These are phyloP conservation scores for Hypolimnas misippus DNA, from an alignment of 2,888 invertebrate species.

Conservation along the genomic window DNA sequence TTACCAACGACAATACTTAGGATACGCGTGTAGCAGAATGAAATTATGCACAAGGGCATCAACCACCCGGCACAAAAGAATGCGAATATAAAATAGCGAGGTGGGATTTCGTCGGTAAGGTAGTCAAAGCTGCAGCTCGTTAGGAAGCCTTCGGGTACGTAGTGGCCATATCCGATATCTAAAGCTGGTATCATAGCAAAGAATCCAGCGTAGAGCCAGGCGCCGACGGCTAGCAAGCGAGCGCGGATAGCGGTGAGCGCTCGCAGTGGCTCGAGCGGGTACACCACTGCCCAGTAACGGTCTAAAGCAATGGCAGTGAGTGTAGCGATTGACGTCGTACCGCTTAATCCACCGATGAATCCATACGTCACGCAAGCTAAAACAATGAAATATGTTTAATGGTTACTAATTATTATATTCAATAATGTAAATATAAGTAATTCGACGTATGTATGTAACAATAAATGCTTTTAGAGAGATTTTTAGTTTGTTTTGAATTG, in stretches of 20 bases:
- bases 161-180: slow-evolving; percentile 88
- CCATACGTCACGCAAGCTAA: slow-evolving; percentile 91
- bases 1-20: slow-evolving; percentile 85
- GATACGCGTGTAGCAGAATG: slow-evolving; percentile 89
- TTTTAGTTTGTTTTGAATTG: too few species aligned
- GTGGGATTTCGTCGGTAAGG: slow-evolving; percentile 85
- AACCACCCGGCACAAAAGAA: slow-evolving; percentile 91
- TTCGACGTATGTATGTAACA: too few species aligned
- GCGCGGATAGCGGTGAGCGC: slow-evolving; percentile 86
- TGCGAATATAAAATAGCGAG: slow-evolving; percentile 88
- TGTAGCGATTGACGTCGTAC: slow-evolving; percentile 91
- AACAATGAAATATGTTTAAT: slow-evolving; percentile 50
- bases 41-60: slow-evolving; percentile 88
- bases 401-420: slow-evolving; percentile 6
- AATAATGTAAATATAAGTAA: background rate
- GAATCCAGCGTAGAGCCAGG: slow-evolving; percentile 89
- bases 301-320: slow-evolving; percentile 92
- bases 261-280: slow-evolving; percentile 88
- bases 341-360: slow-evolving; percentile 91
- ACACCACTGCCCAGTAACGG: slow-evolving; percentile 92
- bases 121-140: slow-evolving; percentile 95
- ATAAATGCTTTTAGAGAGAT: too few species aligned
- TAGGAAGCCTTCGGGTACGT: slow-evolving; percentile 93
- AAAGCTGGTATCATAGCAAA: slow-evolving; percentile 89
- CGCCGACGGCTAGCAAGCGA: slow-evolving; percentile 83